Evolutionary conservation across 2,113 vertebrate genomes (phyloP).

Genomic region (Sapayoa aenigma): DNA sequence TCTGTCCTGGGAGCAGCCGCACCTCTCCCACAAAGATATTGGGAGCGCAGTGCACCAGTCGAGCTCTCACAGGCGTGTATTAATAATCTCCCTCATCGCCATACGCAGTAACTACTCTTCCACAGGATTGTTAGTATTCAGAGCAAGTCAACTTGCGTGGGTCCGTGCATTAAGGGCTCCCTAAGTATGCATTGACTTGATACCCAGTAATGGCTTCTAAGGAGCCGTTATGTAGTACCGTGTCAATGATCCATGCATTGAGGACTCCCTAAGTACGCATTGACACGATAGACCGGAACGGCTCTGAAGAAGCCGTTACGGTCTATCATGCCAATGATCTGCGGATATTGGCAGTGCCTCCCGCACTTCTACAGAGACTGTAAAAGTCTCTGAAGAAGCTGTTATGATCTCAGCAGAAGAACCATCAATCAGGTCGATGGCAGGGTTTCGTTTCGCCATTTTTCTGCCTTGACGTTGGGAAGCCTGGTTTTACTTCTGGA

Average conservation of each 20-base stretch:
- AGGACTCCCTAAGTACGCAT: constrained; percentile 82
- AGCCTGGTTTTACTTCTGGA: neutral
- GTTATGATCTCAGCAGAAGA: constrained; percentile 52
- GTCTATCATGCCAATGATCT: constrained; percentile 81
- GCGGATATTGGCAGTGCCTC: constrained; percentile 79
- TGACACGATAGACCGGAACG: constrained; percentile 79
- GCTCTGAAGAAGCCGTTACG: constrained; percentile 80
- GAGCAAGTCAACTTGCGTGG: constrained; percentile 74
- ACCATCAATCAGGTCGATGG: neutral
- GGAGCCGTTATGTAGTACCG: constrained; percentile 81
- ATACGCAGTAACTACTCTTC: constrained; percentile 73
- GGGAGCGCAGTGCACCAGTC: rapidly evolving
- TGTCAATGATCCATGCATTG: constrained; percentile 82
- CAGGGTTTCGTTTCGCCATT: constrained; percentile 8
- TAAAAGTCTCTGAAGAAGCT: constrained; percentile 70
- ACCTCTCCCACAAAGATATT: neutral
- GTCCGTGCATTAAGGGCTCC: constrained; percentile 78
- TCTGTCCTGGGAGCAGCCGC: neutral
- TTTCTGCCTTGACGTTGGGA: neutral
- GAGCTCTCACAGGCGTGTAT: neutral
- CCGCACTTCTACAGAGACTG: constrained; percentile 68
- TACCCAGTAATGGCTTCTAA: constrained; percentile 82
- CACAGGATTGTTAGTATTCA: constrained; percentile 78
- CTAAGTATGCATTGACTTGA: constrained; percentile 83
- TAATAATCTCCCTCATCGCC: constrained; percentile 4